Percentiles rank a stretch among this genome's conserved stretches.
Evolutionary conservation across 1,140 invertebrate genomes (phyloP).

Genomic region (Calosoma granatense): DNA sequence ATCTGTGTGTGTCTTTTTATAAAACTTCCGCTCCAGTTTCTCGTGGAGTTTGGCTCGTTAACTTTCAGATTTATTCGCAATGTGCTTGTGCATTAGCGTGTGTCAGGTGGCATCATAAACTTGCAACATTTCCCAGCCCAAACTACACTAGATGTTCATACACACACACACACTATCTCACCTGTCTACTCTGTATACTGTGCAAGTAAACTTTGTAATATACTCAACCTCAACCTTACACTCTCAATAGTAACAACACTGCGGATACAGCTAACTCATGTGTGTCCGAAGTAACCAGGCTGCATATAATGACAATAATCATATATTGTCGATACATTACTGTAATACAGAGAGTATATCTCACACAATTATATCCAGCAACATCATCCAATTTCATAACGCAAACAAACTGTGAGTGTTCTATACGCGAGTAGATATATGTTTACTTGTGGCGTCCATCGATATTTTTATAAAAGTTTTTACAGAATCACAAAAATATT

Average conservation of each 20-base stretch:
- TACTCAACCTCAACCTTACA: too few species aligned
- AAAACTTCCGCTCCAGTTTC: not conserved
- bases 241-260: too few species aligned
- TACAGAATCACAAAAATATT: not conserved
- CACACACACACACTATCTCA: not conserved
- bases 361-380: not conserved
- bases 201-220: too few species aligned
- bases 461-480: not conserved
- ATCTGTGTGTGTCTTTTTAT: not conserved
- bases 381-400: not conserved
- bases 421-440: not conserved
- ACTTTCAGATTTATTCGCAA: conserved; percentile 5
- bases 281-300: not conserved
- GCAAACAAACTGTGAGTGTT: not conserved
- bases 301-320: not conserved
- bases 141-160: not conserved
- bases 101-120: conserved; percentile 7
- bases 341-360: not conserved
- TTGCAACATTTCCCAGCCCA: not conserved
- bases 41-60: not conserved
- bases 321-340: too few species aligned
- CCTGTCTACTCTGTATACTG: too few species aligned
- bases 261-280: not conserved
- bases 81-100: conserved; percentile 2
- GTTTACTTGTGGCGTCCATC: not conserved